Conservation (phyloP, 1,140 invertebrate genomes). For the Eueides isabella region DNA sequence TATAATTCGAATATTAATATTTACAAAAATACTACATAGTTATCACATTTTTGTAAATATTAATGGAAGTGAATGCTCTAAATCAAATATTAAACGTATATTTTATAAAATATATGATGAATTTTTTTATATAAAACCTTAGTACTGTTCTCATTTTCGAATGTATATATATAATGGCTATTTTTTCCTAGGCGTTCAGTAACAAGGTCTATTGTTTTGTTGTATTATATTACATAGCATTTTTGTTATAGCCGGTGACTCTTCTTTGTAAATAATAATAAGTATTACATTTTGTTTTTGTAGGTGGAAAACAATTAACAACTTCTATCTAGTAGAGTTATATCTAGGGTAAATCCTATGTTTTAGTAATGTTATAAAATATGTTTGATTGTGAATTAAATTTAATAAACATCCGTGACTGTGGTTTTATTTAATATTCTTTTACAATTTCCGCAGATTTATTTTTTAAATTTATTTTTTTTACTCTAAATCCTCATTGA, state of each 20-base stretch:
- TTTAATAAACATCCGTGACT: background rate
- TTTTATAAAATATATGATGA: background rate
- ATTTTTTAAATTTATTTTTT: background rate
- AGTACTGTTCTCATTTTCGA: background rate
- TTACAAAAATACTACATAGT: too few species aligned
- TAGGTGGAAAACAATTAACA: background rate
- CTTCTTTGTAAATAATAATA: constrained; percentile 8
- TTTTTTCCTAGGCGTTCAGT: background rate
- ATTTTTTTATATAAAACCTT: background rate
- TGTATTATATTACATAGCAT: background rate
- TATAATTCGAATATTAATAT: background rate
- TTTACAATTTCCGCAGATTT: background rate
- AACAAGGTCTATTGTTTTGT: background rate
- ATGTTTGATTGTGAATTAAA: constrained; percentile 40
- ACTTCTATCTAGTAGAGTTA: background rate
- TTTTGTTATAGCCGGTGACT: background rate
- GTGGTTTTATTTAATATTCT: background rate
- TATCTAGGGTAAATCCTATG: constrained; percentile 23
- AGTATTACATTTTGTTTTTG: background rate
- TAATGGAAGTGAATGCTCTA: background rate
- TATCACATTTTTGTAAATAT: too few species aligned
- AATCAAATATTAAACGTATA: background rate
- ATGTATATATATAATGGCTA: background rate
- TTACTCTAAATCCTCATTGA: too few species aligned
- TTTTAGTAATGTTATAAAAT: constrained; percentile 23